These are phyloP conservation scores for Pseudopodoces humilis DNA, from an alignment of 2,113 vertebrate genomes.

Conservation along the genomic window DNA sequence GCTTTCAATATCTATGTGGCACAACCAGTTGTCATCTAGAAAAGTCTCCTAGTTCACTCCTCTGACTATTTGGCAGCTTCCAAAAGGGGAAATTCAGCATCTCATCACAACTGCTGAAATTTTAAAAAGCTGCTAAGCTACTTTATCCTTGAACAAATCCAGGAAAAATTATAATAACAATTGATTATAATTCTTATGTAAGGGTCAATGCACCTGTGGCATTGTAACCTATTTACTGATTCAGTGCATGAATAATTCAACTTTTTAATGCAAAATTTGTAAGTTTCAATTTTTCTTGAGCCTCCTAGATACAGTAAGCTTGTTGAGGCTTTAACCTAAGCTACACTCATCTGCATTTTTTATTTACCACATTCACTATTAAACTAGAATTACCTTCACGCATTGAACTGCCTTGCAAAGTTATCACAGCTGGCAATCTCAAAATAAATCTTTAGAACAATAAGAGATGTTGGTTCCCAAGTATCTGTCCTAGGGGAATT, in stretches of 20 bases:
- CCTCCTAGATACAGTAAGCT: background rate
- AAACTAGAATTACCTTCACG: background rate
- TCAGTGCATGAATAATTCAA: conserved; percentile 43
- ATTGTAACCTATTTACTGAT: conserved; percentile 4
- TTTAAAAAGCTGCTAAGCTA: background rate
- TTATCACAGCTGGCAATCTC: background rate
- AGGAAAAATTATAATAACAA: background rate
- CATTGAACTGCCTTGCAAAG: background rate
- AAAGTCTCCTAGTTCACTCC: background rate
- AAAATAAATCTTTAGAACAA: background rate
- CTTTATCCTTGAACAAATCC: background rate
- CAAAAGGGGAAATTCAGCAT: background rate
- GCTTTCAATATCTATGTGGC: background rate
- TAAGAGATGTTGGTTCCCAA: background rate
- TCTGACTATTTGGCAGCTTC: background rate
- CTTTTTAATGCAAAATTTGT: background rate
- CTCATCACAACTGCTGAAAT: background rate
- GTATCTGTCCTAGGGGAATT: background rate
- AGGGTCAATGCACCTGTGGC: background rate
- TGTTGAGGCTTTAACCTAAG: background rate
- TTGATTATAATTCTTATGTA: background rate
- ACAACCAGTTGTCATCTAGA: background rate
- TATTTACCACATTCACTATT: background rate
- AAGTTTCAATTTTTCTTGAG: background rate
- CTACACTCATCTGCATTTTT: background rate